phyloP scores from a whole-genome alignment of 2,113 vertebrate species.

The Takifugu flavidus region DNA sequence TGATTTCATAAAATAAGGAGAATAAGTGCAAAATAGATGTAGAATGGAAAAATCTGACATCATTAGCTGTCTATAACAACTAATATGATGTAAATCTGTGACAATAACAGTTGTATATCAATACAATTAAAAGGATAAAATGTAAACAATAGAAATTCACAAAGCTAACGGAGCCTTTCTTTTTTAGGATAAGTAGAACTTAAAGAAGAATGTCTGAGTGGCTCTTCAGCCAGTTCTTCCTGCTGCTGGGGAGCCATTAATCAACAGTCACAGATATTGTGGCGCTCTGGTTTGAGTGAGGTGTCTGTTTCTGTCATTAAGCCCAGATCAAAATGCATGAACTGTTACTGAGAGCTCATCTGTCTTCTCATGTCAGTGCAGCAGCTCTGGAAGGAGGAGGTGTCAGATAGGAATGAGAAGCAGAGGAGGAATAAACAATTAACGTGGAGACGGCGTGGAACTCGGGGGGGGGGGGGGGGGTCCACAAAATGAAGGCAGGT shows the following conservation, averaged over 20 bases:
- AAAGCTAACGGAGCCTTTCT: too few relatives aligned
- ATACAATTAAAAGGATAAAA: too few relatives aligned
- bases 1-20: too few relatives aligned
- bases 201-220: conserved; percentile 46
- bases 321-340: conserved; percentile 39
- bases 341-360: conserved; percentile 45
- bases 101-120: too few relatives aligned
- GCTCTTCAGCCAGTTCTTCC: conserved; percentile 50
- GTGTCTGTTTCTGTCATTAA: conserved; percentile 13
- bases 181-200: conserved; percentile 54
- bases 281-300: conserved; percentile 7
- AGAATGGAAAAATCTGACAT: too few relatives aligned
- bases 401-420: conserved; percentile 51
- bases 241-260: conserved; percentile 60
- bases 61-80: too few relatives aligned
- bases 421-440: conserved; percentile 62
- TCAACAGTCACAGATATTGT: conserved; percentile 18
- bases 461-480: conserved; percentile 9
- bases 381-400: conserved; percentile 48
- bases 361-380: conserved; percentile 50
- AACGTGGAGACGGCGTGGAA: conserved; percentile 41
- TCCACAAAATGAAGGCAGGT: conserved; percentile 68
- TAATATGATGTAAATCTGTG: too few relatives aligned
- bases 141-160: too few relatives aligned
- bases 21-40: too few relatives aligned